These are phyloP conservation scores for Lagopus muta DNA, from an alignment of 2,113 vertebrate species.

Conservation along the genomic window DNA sequence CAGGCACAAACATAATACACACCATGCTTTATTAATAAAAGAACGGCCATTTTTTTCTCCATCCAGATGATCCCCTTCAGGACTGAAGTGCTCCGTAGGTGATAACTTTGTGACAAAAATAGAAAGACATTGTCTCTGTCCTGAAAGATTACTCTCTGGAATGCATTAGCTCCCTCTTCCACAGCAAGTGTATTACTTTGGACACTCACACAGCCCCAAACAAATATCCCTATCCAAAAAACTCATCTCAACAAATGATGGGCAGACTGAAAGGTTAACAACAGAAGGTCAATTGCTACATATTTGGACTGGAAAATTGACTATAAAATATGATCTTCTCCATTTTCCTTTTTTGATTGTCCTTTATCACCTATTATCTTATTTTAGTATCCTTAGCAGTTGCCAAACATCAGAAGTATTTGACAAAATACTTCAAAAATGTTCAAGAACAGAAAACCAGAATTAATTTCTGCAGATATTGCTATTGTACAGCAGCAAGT, in stretches of 20 bases:
- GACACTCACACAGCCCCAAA: not conserved
- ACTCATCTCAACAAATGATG: not conserved
- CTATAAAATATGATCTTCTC: not conserved
- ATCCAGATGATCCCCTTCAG: not conserved
- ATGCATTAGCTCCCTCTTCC: not conserved
- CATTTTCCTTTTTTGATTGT: not conserved
- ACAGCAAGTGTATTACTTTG: not conserved
- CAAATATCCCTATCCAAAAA: not conserved
- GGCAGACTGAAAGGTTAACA: not conserved
- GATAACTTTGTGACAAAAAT: constrained; percentile 28
- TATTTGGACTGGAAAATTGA: not conserved
- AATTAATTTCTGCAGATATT: not conserved
- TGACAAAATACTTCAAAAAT: not conserved
- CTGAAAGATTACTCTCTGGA: not conserved
- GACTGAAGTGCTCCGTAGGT: not conserved
- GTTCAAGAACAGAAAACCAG: not conserved
- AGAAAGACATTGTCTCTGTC: not conserved
- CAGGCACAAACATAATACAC: not conserved
- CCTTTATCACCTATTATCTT: not conserved
- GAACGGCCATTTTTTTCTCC: not conserved
- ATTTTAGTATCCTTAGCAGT: not conserved
- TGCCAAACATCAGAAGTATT: not conserved
- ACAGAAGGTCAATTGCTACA: not conserved
- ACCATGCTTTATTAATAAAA: constrained; percentile 20
- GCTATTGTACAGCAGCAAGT: not conserved